Conservation (phyloP, 2,888 invertebrate species). For the Baronia brevicornis region DNA sequence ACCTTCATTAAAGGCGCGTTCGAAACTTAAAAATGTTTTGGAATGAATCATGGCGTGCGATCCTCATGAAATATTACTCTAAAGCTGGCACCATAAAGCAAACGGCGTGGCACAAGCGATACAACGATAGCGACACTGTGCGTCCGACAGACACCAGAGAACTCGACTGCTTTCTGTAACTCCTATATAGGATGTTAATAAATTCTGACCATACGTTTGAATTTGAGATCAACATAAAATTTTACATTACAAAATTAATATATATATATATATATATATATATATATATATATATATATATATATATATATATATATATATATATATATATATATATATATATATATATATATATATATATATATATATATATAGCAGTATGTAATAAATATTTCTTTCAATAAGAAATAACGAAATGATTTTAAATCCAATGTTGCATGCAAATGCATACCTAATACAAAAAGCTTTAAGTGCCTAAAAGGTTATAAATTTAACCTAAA, state of each 20-base stretch:
- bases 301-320: no score
- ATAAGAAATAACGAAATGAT: no score
- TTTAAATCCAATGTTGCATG: slow-evolving; percentile 1
- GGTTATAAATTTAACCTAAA: not conserved
- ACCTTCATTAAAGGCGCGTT: slow-evolving; percentile 65
- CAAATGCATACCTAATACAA: slow-evolving; percentile 3
- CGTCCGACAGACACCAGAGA: slow-evolving; percentile 66
- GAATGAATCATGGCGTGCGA: slow-evolving; percentile 74
- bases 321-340: no score
- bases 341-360: no score
- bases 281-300: no score
- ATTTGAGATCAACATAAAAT: slow-evolving; percentile 3
- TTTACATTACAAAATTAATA: slow-evolving; percentile 1
- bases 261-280: not conserved
- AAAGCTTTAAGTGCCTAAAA: slow-evolving; percentile 4
- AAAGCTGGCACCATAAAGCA: slow-evolving; percentile 73
- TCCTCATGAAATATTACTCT: slow-evolving; percentile 73
- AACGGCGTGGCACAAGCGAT: slow-evolving; percentile 71
- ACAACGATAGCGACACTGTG: slow-evolving; percentile 73
- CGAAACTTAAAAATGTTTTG: slow-evolving; percentile 65
- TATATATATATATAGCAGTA: no score
- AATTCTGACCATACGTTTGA: slow-evolving; percentile 9
- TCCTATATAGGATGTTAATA: slow-evolving; percentile 46
- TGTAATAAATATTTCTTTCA: no score
- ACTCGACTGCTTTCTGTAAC: slow-evolving; percentile 49